Base-by-base conservation (phyloP, 2,797 vertebrate genomes). In the Cephalopachus bancanus region DNA sequence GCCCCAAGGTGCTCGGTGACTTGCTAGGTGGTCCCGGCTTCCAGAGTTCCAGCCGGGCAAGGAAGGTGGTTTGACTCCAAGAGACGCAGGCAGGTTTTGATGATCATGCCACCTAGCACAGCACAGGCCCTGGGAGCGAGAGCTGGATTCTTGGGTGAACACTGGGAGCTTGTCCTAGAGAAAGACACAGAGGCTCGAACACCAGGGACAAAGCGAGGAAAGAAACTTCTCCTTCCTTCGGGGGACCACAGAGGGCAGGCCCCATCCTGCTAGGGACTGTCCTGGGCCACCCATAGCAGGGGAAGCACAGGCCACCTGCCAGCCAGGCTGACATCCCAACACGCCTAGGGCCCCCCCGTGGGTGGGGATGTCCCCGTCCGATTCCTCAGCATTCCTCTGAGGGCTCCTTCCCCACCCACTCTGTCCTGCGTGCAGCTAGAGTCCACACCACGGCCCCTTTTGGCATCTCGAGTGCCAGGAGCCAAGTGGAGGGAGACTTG, bases 111-210 rank as follows among this genome's bases (percentile, higher is more conserved):
- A 22, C 1, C 1, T 53, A 11, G 28, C 33, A 3, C 59, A 59
- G 51, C 67, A 51, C 26, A n/a, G 8, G 4, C 22, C 2, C 5
- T 1, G 2, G 60, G 60, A 55, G 79, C 26, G 62, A 59, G 20
- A 92, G 59, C 16, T 57, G 65, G 69, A n/a, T 89, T 85, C 79
- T 81, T 28, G 22, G 62, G 69, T 7, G 22, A 55, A 17, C 49
- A 22, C 33, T 19, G n/a, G 65, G 67, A 83, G 22, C 79, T 65
- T 71, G 59, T 75, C 78, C 94, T 93, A 81, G 83, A 93, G 81
- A 91, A 78, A 95, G 85, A 91, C 67, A 74, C 4, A 49, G 86
- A 71, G 5, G 19, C 3, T 79, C 72, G 80, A 14, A 89, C 2
- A 33, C 62, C 15, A 51, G 51, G 51, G 37, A n/a, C 49, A 15